Base-by-base conservation (phyloP, 1,140 invertebrate genomes). In the Sogatella furcifera region DNA sequence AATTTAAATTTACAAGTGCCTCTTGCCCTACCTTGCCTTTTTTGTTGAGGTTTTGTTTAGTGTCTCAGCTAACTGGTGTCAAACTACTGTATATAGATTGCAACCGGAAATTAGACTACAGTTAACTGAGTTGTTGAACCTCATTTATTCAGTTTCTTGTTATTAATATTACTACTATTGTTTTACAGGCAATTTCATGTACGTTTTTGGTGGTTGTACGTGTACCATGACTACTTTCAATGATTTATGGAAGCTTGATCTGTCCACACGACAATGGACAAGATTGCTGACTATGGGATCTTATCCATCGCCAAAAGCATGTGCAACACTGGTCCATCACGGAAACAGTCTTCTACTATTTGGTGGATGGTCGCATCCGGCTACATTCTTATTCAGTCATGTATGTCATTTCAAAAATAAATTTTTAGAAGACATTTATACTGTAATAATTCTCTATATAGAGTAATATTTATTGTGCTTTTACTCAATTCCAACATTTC, bases 201-300 rank as follows among this genome's bases (percentile, higher is more conserved):
- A 92, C 73, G 83, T 97, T 31, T 97, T 97, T 82, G 95, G 95
- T 52, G 95, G 95, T 1, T 96, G 92, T 66, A 95, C 93, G n/a
- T 88, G 89, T 31, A 88, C 90, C 41, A 88, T 86, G 67, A 97
- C 95, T 17, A 93, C 95, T 10, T 98, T 97, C 69, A 98, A 98
- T 80, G 95, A 98, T 77, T 78, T 98, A 9, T 98, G 95, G 95
- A 81, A 82, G 65, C 84, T 97, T 72, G 90, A 98, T 78, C 79
- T 97, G 46, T 85, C 88, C 8, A 85, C 81, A 49, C 78, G 91
- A 69, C 79, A 84, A 65, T 97, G 94, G 94, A 77, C 84, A 6
- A 78, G 90, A 67, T 86, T 88, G 0, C 72, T 89, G 11, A 85
- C 89, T 1, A 84, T 84, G 73, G 94, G 94, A 22, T 88, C 84